These are phyloP conservation scores for Cyanoliseus patagonus DNA, from an alignment of 2,113 vertebrate genomes.

Conservation along the genomic window DNA sequence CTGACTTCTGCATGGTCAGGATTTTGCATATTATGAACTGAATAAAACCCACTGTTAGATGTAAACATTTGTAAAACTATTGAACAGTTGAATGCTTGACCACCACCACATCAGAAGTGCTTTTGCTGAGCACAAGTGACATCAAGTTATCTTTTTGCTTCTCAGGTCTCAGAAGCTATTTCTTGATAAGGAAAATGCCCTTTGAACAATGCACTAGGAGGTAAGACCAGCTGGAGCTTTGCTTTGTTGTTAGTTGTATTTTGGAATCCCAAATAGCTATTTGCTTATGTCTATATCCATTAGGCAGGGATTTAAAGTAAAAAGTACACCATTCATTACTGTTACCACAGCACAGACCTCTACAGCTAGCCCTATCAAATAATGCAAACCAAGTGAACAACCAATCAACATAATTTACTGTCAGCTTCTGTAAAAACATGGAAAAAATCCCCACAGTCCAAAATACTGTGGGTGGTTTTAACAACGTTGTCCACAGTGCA, in stretches of 20 bases:
- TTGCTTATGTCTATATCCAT: conserved; percentile 67
- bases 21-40: not conserved
- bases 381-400: conserved; percentile 51
- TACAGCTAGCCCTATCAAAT: conserved; percentile 17
- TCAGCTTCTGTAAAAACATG: conserved; percentile 17
- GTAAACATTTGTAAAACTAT: not conserved
- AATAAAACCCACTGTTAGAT: not conserved
- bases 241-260: conserved; percentile 45
- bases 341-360: conserved; percentile 23
- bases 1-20: not conserved
- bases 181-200: conserved; percentile 13
- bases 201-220: conserved; percentile 13
- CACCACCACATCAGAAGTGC: not conserved
- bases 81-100: not conserved
- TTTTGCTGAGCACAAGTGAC: not conserved
- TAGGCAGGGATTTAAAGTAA: conserved; percentile 57
- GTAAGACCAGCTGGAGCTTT: conserved; percentile 29
- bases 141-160: not conserved
- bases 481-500: conserved; percentile 45
- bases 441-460: conserved; percentile 27
- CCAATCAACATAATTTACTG: conserved; percentile 46
- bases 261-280: conserved; percentile 49
- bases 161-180: not conserved
- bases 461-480: conserved; percentile 40
- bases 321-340: conserved; percentile 46